Evolutionary conservation across 2,797 vertebrate species (phyloP).

Genomic region (Anableps anableps): DNA sequence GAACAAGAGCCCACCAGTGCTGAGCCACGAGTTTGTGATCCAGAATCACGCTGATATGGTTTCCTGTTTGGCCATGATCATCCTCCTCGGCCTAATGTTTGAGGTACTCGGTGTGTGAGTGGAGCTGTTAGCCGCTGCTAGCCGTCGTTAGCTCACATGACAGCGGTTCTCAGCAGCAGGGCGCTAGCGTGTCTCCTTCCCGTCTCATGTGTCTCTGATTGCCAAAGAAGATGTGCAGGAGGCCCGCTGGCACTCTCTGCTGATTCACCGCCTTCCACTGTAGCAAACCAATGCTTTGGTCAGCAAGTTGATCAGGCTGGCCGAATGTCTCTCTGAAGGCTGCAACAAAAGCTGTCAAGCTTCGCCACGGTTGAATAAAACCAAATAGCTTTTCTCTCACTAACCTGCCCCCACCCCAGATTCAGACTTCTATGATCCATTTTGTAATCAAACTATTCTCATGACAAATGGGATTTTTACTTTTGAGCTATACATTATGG

Average conservation of each 20-base stretch:
- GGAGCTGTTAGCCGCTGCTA: conserved; percentile 56
- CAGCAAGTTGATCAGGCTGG: conserved; percentile 10
- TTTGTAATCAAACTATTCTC: background rate
- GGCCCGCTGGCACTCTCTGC: conserved; percentile 49
- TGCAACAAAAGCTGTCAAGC: conserved; percentile 11
- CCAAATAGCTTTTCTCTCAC: conserved; percentile 15
- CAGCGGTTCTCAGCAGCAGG: conserved; percentile 51
- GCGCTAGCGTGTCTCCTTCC: conserved; percentile 47
- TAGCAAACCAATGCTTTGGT: conserved; percentile 9
- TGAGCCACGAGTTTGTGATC: conserved; percentile 87
- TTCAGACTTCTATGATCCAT: conserved; percentile 2
- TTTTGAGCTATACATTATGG: background rate
- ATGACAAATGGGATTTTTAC: background rate
- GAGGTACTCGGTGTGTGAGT: conserved; percentile 77
- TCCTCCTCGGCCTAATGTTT: conserved; percentile 80
- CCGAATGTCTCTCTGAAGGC: conserved; percentile 17
- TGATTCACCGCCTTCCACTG: conserved; percentile 13
- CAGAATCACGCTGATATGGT: conserved; percentile 84
- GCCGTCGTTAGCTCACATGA: conserved; percentile 62
- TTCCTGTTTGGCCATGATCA: conserved; percentile 77
- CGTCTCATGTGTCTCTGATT: conserved; percentile 68
- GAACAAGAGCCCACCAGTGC: conserved; percentile 81
- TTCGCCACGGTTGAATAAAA: conserved; percentile 39
- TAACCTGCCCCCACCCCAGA: conserved; percentile 41
- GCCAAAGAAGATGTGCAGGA: conserved; percentile 64